Evolutionary conservation across 2,888 invertebrate species (phyloP), one percentile per base, ranked within the genome.

Genomic region (Drosophila longiperda): DNA sequence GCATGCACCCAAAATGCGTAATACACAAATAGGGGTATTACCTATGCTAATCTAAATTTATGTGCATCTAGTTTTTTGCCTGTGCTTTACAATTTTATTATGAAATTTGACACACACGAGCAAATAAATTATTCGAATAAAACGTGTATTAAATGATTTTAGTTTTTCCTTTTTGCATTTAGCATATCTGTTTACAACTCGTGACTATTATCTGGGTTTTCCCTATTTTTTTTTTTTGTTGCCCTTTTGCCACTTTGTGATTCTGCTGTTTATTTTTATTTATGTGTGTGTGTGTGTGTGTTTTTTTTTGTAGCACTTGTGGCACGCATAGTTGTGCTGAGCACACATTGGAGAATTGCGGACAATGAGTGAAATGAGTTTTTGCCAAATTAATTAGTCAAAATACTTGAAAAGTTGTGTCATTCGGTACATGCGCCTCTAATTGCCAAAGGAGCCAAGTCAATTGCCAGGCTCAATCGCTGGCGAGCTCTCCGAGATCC

Each of bases 331-430:
- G 67, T 73, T 80, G 73, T 67, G 52, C 63, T 72, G 78, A 83
- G 73, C 81, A 82, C 73, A 69, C 83, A 33, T 67, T 63, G 50
- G 83, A 73, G 86, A 71, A 67, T 82, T 85, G 83, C 36, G 60
- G 63, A 40, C 38, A 57, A n/a, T 48, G 59, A 66, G 50, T 65
- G 75, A 62, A 69, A 61, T 58, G 70, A 70, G 60, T 66, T 71
- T 71, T 75, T 58, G 84, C 82, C 86, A 74, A 83, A 83, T 87
- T 83, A 83, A 83, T 83, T 87, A 83, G 76, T 75, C 49, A 68
- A 80, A 80, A 83, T 80, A 48, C 68, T 74, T 54, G 45, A 48
- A 45, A 48, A 60, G 49, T 77, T 75, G 20, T 64, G 38, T 80
- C 55, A 32, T 53, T 61, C 60, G 58, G 63, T 59, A 67, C 65